phyloP scores from a whole-genome alignment of 2,888 invertebrate genomes.

The Leptogaster cylindrica region DNA sequence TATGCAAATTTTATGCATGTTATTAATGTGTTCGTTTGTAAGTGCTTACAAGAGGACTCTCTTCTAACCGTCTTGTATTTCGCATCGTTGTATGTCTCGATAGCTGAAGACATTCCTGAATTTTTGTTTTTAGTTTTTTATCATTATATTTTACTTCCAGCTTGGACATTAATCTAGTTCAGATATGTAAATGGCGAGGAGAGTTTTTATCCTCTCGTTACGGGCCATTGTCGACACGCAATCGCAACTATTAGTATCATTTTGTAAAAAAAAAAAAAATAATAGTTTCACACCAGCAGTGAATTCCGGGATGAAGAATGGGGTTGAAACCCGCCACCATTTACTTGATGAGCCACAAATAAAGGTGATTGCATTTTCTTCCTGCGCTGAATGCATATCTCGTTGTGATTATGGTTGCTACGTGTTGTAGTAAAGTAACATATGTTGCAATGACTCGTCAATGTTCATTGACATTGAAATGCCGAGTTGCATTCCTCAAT shows the following conservation, averaged over 20 bases:
- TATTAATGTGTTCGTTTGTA: slow-evolving; percentile 40
- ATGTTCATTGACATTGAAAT: too few relatives aligned
- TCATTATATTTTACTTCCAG: slow-evolving; percentile 9
- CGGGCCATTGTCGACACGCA: slow-evolving; percentile 8
- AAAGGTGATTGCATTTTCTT: too few relatives aligned
- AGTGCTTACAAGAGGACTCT: slow-evolving; percentile 16
- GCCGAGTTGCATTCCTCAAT: too few relatives aligned
- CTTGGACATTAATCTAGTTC: slow-evolving; percentile 29
- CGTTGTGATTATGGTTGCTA: too few relatives aligned
- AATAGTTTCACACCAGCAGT: too few relatives aligned
- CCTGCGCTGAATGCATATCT: too few relatives aligned
- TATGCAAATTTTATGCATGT: slow-evolving; percentile 37
- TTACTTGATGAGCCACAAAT: too few relatives aligned
- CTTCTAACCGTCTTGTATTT: slow-evolving; percentile 9
- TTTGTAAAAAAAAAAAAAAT: too few relatives aligned
- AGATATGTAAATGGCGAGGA: slow-evolving; percentile 21
- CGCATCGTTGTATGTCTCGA: background rate
- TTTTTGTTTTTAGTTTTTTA: slow-evolving; percentile 31
- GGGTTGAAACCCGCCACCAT: too few relatives aligned
- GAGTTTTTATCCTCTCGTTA: background rate
- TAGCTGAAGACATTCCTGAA: slow-evolving; percentile 23
- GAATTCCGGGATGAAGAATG: too few relatives aligned
- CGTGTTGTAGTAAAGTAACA: too few relatives aligned
- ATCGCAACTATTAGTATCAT: background rate
- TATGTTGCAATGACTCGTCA: too few relatives aligned